Conservation (phyloP, 64 coral and sea anemone species). For the Montipora cactus region DNA sequence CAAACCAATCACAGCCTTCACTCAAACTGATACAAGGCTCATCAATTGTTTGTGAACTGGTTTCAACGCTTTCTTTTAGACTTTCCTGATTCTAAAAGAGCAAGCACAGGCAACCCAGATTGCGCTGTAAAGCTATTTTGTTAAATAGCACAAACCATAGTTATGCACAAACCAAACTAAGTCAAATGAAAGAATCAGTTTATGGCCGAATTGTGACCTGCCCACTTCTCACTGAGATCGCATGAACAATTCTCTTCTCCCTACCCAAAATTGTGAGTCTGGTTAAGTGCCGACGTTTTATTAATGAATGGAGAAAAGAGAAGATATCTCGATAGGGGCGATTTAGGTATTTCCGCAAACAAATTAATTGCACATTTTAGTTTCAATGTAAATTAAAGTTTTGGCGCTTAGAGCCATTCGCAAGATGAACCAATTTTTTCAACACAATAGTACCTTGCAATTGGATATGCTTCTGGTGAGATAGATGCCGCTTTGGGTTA, state of each 20-base stretch:
- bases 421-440: constrained; percentile 39
- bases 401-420: constrained; percentile 42
- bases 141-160: too few relatives aligned
- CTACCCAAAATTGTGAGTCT: not conserved
- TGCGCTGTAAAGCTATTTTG: too few relatives aligned
- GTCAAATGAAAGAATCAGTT: too few relatives aligned
- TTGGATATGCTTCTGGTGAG: constrained; percentile 12
- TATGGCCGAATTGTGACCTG: too few relatives aligned
- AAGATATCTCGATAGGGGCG: constrained; percentile 40
- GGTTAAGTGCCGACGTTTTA: constrained; percentile 55
- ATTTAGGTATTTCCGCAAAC: constrained; percentile 59
- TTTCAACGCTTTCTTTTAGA: not conserved
- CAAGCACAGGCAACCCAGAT: too few relatives aligned
- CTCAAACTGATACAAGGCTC: not conserved
- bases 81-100: not conserved
- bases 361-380: constrained; percentile 63
- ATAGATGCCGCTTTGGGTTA: constrained; percentile 27
- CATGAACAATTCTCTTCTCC: not conserved
- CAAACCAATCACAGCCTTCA: not conserved
- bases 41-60: not conserved
- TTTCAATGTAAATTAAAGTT: constrained; percentile 66
- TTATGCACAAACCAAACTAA: too few relatives aligned
- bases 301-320: constrained; percentile 44
- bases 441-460: constrained; percentile 33
- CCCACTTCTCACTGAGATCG: too few relatives aligned